Conservation (phyloP, 2,888 invertebrate genomes). For the Tineola bisselliella region DNA sequence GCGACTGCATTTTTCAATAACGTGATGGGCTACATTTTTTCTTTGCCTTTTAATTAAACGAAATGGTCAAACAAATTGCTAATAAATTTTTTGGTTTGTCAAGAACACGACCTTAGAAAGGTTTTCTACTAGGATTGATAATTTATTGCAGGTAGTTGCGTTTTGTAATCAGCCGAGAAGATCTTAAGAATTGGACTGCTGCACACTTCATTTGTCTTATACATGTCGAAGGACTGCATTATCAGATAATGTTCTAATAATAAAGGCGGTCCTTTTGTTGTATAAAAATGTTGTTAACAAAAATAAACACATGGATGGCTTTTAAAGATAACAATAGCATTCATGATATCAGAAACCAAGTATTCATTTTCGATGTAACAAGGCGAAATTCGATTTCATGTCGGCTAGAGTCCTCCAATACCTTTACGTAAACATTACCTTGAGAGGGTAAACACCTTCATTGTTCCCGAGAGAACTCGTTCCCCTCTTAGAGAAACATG, state of each 20-base stretch:
- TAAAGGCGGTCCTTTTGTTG: too few relatives aligned
- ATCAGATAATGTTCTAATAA: too few relatives aligned
- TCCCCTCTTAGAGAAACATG: constrained; percentile 1
- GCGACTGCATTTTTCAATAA: constrained; percentile 6
- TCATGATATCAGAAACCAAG: not conserved
- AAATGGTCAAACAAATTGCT: not conserved
- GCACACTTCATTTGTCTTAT: too few relatives aligned
- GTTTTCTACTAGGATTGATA: too few relatives aligned
- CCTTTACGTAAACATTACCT: constrained; percentile 10
- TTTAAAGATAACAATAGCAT: not conserved
- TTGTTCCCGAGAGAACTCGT: constrained; percentile 1
- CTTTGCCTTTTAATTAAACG: not conserved
- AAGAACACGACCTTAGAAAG: too few relatives aligned
- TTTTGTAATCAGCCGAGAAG: too few relatives aligned
- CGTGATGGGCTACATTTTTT: not conserved
- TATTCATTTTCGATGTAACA: constrained; percentile 4
- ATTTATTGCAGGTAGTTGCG: too few relatives aligned
- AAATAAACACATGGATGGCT: not conserved
- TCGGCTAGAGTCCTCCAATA: constrained; percentile 3
- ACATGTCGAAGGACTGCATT: too few relatives aligned
- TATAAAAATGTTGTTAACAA: too few relatives aligned
- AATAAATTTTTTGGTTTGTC: too few relatives aligned
- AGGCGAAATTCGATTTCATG: not conserved
- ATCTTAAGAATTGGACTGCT: too few relatives aligned
- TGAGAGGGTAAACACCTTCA: constrained; percentile 3